These are phyloP conservation scores for Beroe forskalii DNA, from an alignment of 37 sponge, comb jelly and placozoan genomes.

Conservation along the genomic window DNA sequence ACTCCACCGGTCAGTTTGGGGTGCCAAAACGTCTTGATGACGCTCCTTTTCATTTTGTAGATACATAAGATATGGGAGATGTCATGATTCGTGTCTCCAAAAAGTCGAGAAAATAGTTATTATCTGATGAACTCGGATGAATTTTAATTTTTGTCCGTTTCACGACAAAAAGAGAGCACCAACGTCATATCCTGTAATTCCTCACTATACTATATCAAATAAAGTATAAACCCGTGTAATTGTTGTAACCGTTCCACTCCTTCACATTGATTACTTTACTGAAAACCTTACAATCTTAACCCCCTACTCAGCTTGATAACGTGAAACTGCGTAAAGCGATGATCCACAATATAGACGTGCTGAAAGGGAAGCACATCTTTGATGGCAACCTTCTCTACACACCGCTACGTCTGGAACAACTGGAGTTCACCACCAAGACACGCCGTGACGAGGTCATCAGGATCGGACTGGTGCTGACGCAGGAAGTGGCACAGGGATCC, in stretches of 20 bases:
- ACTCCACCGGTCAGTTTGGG: constrained; percentile 1
- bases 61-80: too few species aligned
- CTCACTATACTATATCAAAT: too few species aligned
- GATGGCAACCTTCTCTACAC: constrained; percentile 24
- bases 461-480: not conserved
- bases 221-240: too few species aligned
- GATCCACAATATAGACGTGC: not conserved
- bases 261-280: not conserved
- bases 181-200: too few species aligned
- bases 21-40: too few species aligned
- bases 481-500: not conserved
- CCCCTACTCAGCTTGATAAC: not conserved
- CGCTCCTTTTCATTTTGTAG: too few species aligned
- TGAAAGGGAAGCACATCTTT: not conserved
- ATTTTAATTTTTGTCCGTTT: too few species aligned
- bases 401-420: not conserved
- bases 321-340: not conserved
- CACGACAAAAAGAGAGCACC: too few species aligned
- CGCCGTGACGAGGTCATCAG: not conserved
- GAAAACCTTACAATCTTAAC: not conserved
- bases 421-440: not conserved
- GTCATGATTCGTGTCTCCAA: too few species aligned
- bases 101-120: too few species aligned
- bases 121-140: too few species aligned
- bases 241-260: too few species aligned